These are phyloP conservation scores for Sarcophaga caerulescens DNA, from an alignment of 2,888 invertebrate genomes.

Conservation along the genomic window DNA sequence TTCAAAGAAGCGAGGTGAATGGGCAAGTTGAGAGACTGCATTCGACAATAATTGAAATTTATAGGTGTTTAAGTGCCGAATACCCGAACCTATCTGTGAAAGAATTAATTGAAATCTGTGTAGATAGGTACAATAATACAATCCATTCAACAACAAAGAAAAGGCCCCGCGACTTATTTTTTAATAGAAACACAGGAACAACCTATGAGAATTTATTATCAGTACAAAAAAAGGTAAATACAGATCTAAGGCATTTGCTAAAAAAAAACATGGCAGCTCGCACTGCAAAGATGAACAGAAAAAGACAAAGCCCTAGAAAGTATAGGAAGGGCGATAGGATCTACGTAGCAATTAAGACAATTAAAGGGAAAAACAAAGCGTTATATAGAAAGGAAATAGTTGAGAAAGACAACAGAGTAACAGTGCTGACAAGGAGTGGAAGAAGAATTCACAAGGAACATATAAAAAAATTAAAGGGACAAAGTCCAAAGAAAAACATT, in stretches of 20 bases:
- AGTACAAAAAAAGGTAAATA: no score
- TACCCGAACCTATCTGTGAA: conserved; percentile 12
- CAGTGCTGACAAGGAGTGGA: background rate
- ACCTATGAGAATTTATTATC: no score
- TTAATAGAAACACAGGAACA: no score
- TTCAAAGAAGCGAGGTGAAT: background rate
- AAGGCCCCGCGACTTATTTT: conserved; percentile 31
- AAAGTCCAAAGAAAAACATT: background rate
- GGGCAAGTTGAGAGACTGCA: conserved; percentile 60
- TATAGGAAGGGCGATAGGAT: no score
- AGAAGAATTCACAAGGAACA: background rate
- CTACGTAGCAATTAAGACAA: background rate
- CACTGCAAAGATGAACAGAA: no score
- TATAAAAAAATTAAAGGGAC: background rate
- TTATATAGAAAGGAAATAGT: background rate
- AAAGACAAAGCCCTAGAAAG: no score
- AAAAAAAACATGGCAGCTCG: no score
- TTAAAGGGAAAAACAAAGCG: background rate
- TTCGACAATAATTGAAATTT: conserved; percentile 61
- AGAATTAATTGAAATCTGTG: no score
- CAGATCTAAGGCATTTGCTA: no score
- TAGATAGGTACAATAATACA: no score
- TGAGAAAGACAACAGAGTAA: conserved; percentile 1
- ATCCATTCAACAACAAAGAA: no score
- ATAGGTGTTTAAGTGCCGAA: conserved; percentile 58